phyloP scores from a whole-genome alignment of 2,113 vertebrate genomes.

The Nematolebias whitei region DNA sequence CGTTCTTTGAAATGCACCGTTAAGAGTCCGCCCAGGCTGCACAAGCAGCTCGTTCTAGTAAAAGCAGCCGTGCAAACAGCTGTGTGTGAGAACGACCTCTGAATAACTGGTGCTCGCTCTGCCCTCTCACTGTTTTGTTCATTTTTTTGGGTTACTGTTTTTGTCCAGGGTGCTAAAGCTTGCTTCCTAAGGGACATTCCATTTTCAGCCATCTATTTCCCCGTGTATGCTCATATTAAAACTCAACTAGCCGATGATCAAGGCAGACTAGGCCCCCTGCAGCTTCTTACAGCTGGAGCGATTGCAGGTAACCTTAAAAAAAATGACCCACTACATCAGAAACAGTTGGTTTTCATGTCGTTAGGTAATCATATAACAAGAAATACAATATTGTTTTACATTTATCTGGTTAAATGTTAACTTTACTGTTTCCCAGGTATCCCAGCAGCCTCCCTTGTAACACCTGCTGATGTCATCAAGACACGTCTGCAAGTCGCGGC shows the following conservation, averaged over 20 bases:
- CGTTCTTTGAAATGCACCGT: not conserved
- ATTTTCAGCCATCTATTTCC: slow-evolving; percentile 99
- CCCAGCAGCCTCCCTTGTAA: slow-evolving; percentile 96
- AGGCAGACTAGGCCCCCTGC: slow-evolving; percentile 87
- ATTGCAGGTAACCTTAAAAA: slow-evolving; percentile 87
- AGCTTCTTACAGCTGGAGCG: slow-evolving; percentile 94
- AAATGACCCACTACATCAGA: not conserved
- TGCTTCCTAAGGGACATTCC: slow-evolving; percentile 99
- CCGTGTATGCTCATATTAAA: slow-evolving; percentile 95
- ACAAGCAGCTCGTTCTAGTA: not conserved
- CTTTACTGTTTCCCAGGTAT: slow-evolving; percentile 81
- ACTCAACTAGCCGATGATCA: slow-evolving; percentile 88
- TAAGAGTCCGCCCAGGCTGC: not conserved
- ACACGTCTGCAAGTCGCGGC: slow-evolving; percentile 97
- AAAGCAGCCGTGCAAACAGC: not conserved
- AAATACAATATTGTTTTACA: not conserved
- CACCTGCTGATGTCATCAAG: slow-evolving; percentile 98
- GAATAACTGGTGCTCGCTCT: not conserved
- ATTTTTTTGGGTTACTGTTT: not conserved
- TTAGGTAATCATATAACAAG: no score
- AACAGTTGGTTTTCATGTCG: not conserved
- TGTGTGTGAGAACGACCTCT: no score
- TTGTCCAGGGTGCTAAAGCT: slow-evolving; percentile 92
- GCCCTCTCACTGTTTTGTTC: not conserved
- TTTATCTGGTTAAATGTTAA: not conserved